These are phyloP conservation scores for Drosophila sucinea DNA, from an alignment of 1,140 invertebrate species.

Conservation along the genomic window DNA sequence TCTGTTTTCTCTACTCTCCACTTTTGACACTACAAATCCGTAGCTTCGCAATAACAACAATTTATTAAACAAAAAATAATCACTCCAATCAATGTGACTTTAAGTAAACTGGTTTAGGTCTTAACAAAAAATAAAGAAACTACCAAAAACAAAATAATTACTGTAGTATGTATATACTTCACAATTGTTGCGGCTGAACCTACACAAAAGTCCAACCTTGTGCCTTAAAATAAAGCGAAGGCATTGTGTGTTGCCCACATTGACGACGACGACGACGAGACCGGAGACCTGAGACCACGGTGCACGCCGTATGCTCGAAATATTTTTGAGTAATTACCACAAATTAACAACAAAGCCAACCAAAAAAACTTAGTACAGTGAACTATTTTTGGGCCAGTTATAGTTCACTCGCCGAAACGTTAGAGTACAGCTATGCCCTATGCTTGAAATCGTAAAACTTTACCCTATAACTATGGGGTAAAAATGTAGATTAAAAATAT, in stretches of 20 bases:
- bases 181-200: slow-evolving; percentile 62
- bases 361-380: slow-evolving; percentile 51
- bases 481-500: background rate
- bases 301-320: slow-evolving; percentile 34
- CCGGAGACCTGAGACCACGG: slow-evolving; percentile 36
- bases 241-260: slow-evolving; percentile 63
- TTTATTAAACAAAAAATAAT: slow-evolving; percentile 55
- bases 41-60: slow-evolving; percentile 36
- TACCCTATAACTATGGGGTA: background rate
- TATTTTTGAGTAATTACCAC: slow-evolving; percentile 59
- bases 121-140: slow-evolving; percentile 4
- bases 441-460: slow-evolving; percentile 24
- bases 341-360: slow-evolving; percentile 63
- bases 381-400: slow-evolving; percentile 62
- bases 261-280: slow-evolving; percentile 16
- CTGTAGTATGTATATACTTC: slow-evolving; percentile 41
- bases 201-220: slow-evolving; percentile 76
- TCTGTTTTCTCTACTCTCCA: slow-evolving; percentile 11
- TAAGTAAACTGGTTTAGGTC: slow-evolving; percentile 71
- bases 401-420: slow-evolving; percentile 21
- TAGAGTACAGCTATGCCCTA: slow-evolving; percentile 58
- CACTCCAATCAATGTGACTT: slow-evolving; percentile 71
- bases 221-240: slow-evolving; percentile 75
- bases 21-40: slow-evolving; percentile 23
- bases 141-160: slow-evolving; percentile 69